These are phyloP conservation scores for Excalfactoria chinensis DNA, from an alignment of 2,113 vertebrate genomes.

Conservation along the genomic window DNA sequence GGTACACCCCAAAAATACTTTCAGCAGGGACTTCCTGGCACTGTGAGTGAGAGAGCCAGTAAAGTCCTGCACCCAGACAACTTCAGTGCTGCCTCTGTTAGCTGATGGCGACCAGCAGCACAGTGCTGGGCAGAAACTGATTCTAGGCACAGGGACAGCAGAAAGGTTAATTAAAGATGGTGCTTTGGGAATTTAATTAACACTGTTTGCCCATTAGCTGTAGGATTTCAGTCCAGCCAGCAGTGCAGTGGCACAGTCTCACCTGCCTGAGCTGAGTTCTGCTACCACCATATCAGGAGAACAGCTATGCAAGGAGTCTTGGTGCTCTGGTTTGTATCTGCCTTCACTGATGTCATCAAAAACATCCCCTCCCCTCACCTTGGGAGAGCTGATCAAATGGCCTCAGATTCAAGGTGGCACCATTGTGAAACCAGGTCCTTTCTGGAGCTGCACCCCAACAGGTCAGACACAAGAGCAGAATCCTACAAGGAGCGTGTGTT, in stretches of 20 bases:
- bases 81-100: neutral
- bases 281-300: neutral
- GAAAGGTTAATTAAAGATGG: neutral
- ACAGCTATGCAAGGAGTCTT: neutral
- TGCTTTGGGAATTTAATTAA: neutral
- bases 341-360: neutral
- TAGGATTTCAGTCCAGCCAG: neutral
- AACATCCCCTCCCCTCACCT: neutral
- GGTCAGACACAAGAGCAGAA: neutral
- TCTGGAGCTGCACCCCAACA: neutral
- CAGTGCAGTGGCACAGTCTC: neutral
- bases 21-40: neutral
- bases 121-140: neutral
- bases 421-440: accelerated
- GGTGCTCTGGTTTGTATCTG: neutral
- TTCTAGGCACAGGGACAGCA: neutral
- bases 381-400: neutral
- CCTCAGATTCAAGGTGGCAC: neutral
- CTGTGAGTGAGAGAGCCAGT: neutral
- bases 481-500: neutral
- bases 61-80: neutral
- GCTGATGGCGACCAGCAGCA: accelerated
- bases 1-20: neutral
- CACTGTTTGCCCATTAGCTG: neutral
- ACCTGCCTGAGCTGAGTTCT: neutral